Evolutionary conservation across 2,113 vertebrate genomes (phyloP).

Genomic region (Xyrauchen texanus): DNA sequence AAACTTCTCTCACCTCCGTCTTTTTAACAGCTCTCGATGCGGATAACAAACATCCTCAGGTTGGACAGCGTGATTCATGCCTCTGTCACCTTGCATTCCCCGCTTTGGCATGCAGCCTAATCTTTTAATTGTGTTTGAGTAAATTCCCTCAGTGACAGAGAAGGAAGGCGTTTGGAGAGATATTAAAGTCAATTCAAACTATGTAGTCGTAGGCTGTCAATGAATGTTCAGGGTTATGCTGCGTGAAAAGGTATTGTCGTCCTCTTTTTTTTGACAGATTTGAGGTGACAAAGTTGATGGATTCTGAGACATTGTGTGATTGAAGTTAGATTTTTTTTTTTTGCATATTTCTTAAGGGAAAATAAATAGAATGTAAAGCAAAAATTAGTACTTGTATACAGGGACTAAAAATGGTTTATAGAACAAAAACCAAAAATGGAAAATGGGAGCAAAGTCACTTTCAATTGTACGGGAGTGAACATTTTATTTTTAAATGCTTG

Average conservation of each 20-base stretch:
- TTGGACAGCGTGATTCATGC: conserved; percentile 40
- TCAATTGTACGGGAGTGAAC: too few species aligned
- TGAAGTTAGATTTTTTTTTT: background rate
- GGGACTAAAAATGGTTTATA: too few species aligned
- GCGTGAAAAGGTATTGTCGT: conserved; percentile 13
- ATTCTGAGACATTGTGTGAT: conserved; percentile 3
- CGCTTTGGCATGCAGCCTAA: conserved; percentile 69
- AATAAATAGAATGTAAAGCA: too few species aligned
- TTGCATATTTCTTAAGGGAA: too few species aligned
- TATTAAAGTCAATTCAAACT: conserved; percentile 29
- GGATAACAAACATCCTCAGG: conserved; percentile 57
- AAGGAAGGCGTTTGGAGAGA: conserved; percentile 36
- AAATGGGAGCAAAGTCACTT: too few species aligned
- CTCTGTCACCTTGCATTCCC: conserved; percentile 55
- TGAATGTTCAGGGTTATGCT: conserved; percentile 16
- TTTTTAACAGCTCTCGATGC: conserved; percentile 68
- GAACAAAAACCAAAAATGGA: too few species aligned
- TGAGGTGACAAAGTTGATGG: conserved; percentile 10
- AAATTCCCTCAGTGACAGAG: conserved; percentile 65
- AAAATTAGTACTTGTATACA: too few species aligned
- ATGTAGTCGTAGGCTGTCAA: conserved; percentile 11
- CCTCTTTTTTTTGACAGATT: conserved; percentile 34
- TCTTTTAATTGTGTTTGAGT: conserved; percentile 75
- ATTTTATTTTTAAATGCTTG: too few species aligned
- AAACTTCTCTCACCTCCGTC: conserved; percentile 51